phyloP scores from a whole-genome alignment of 2,888 invertebrate species.

The Agrypnus murinus region DNA sequence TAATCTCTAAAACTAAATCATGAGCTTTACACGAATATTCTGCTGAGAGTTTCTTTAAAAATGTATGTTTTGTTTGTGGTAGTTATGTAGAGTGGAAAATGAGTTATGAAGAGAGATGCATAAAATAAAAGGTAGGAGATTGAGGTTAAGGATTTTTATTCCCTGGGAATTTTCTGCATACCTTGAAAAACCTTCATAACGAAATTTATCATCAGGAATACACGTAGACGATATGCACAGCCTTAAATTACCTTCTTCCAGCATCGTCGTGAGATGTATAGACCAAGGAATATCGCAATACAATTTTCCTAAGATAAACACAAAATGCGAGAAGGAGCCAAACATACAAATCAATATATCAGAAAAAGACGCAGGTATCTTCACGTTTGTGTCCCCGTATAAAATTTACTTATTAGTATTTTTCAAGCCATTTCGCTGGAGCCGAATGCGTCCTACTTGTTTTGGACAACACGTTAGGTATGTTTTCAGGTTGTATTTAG shows the following conservation, averaged over 20 bases:
- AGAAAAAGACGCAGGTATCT: conserved; percentile 15
- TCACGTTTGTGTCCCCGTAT: conserved; percentile 3
- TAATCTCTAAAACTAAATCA: too few relatives aligned
- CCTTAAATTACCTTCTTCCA: conserved; percentile 19
- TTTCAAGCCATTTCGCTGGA: conserved; percentile 27
- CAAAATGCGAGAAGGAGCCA: neutral
- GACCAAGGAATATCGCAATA: conserved; percentile 10
- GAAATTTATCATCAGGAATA: conserved; percentile 14
- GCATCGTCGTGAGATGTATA: conserved; percentile 4
- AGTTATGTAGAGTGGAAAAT: too few relatives aligned
- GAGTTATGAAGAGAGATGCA: too few relatives aligned
- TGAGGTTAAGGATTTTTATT: neutral
- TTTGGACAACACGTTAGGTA: conserved; percentile 14
- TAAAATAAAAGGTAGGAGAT: too few relatives aligned
- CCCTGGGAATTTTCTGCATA: neutral
- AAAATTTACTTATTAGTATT: conserved; percentile 30
- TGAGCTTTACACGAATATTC: too few relatives aligned
- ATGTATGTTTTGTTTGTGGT: too few relatives aligned
- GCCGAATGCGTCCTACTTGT: conserved; percentile 17
- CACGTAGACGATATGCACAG: conserved; percentile 11
- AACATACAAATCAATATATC: neutral
- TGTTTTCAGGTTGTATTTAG: too few relatives aligned
- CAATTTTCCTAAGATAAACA: conserved; percentile 5
- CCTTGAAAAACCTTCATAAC: neutral
- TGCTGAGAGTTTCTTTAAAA: too few relatives aligned